A percentile compares a stretch with the other conserved stretches of the same genome.
Evolutionary conservation across 2,888 invertebrate species (phyloP).

Genomic region (Euzetes globulus): DNA sequence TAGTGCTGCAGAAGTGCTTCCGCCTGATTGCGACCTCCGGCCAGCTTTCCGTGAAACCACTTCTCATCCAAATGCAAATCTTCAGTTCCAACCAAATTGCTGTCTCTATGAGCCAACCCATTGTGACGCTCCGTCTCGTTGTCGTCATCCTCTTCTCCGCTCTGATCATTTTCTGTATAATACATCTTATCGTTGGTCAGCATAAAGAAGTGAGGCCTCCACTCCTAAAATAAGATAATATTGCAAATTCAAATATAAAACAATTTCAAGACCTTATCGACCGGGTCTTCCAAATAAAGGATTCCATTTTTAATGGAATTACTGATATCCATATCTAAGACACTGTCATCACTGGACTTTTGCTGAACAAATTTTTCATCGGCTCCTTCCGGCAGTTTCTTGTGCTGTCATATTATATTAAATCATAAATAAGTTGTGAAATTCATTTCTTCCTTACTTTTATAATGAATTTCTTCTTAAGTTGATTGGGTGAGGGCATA

Average conservation of each 20-base stretch:
- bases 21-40: too few relatives aligned
- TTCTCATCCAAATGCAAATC: slow-evolving; percentile 78
- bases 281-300: slow-evolving; percentile 76
- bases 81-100: slow-evolving; percentile 48
- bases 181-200: slow-evolving; percentile 77
- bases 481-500: slow-evolving; percentile 52
- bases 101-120: too few relatives aligned
- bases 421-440: not conserved
- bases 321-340: slow-evolving; percentile 44
- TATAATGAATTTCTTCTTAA: slow-evolving; percentile 38
- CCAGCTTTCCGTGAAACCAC: slow-evolving; percentile 68
- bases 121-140: too few relatives aligned
- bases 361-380: slow-evolving; percentile 45
- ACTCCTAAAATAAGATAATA: slow-evolving; percentile 54
- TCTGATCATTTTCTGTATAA: slow-evolving; percentile 69
- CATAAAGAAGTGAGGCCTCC: slow-evolving; percentile 90
- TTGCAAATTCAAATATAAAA: not conserved
- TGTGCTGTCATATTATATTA: slow-evolving; percentile 57
- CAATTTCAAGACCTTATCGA: slow-evolving; percentile 49
- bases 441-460: not conserved
- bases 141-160: slow-evolving; percentile 52
- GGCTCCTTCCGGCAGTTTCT: slow-evolving; percentile 81
- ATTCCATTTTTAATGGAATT: slow-evolving; percentile 72
- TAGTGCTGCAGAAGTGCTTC: not conserved
- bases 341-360: slow-evolving; percentile 8